Base-by-base conservation (phyloP, 2,888 invertebrate genomes). In the Oligia strigilis region DNA sequence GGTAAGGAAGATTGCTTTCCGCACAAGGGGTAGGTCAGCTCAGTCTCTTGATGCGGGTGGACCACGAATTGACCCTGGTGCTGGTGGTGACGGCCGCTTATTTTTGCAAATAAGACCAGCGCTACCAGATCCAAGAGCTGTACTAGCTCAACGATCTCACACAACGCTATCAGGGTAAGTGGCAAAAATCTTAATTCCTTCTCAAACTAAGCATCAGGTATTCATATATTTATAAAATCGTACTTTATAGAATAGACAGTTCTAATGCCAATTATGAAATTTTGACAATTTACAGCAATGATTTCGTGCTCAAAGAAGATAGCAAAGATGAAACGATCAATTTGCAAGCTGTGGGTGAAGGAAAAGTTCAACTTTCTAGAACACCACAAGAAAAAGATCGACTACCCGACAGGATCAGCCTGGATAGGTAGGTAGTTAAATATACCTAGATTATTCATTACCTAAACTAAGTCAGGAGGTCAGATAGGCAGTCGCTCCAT, bases 321-420 rank as follows among this genome's bases (percentile, higher is more conserved):
- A 88, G 85, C 43, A 96, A 94, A 91, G 96, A 96, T 79, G 96
- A 96, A 65, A 89, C 94, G 52, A 91, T 97, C 77, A 94, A 94
- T 87, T 93, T 98, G 91, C 98, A 98, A 93, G 97, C 97, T 77
- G 97, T 97, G 88, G 97, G 98, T 64, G 98, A 98, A 94, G 98
- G 98, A 86, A 97, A 97, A 91, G 96, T 98, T 84, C 98, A 98
- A 92, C 98, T 98, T 86, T 97, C 97, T 84, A 97, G 98, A 89
- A 97, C 98, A 88, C 97, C 97, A 89, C 98, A 98, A 92, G 99
- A 99, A 92, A 98, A 98, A 93, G 98, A 98, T 91, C 98, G 98
- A 91, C 97, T 98, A 93, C 99, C 99, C 23, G 99, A 99, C 94
- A 97, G 99, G 91, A 98, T 99, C 91, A 98, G 98, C 92, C 97